Evolutionary conservation across 2,888 invertebrate species (phyloP).

Genomic region (Ophioninae sp.): DNA sequence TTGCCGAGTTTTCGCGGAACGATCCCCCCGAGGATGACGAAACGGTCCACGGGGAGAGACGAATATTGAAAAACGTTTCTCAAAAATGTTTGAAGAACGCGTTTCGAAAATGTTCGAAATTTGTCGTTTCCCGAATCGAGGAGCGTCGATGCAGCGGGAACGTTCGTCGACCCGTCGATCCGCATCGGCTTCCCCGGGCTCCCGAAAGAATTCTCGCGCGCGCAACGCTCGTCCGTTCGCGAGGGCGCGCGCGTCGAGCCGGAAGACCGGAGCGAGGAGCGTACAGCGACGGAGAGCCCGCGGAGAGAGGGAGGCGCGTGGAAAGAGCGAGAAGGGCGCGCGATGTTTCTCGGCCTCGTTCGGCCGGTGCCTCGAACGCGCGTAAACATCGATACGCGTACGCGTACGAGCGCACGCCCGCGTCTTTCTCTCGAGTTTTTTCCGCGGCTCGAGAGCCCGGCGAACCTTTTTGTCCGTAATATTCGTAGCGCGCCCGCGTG

Average conservation of each 20-base stretch:
- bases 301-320: slow-evolving; percentile 42
- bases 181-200: no score
- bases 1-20: no score
- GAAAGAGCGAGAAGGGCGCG: slow-evolving; percentile 42
- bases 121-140: no score
- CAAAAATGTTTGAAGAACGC: no score
- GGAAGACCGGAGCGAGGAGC: slow-evolving; percentile 54
- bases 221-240: neutral
- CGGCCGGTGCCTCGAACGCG: slow-evolving; percentile 13
- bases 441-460: slow-evolving; percentile 8
- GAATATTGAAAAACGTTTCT: no score
- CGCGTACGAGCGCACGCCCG: no score
- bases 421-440: slow-evolving; percentile 21
- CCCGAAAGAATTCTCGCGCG: no score
- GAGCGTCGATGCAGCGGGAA: no score
- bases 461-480: slow-evolving; percentile 45
- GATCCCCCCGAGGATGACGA: no score
- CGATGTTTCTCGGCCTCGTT: slow-evolving; percentile 35
- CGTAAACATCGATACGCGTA: neutral
- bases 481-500: slow-evolving; percentile 13
- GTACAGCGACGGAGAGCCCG: slow-evolving; percentile 45
- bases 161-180: no score
- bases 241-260: slow-evolving; percentile 39
- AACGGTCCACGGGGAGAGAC: no score
- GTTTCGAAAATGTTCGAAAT: no score